phyloP scores from a whole-genome alignment of 2,113 vertebrate genomes.

The Gnathonemus echidnorhynchus region DNA sequence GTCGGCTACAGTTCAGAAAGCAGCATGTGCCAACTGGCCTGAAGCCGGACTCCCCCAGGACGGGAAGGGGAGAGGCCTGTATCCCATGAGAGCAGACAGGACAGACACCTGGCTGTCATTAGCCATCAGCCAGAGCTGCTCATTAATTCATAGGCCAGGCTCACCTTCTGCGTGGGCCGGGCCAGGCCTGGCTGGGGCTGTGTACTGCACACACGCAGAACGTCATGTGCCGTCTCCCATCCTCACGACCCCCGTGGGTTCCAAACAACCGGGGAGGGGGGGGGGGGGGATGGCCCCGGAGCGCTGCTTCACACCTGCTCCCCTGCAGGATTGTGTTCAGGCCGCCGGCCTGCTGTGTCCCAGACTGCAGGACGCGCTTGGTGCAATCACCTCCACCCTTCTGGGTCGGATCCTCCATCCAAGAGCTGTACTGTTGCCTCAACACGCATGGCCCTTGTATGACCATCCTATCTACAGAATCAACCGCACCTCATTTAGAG shows the following conservation, averaged over 20 bases:
- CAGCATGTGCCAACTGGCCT: background rate
- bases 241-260: background rate
- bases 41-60: background rate
- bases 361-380: background rate
- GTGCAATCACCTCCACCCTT: background rate
- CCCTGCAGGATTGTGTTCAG: constrained; percentile 32
- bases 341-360: background rate
- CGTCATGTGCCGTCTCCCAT: no score
- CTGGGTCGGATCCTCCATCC: background rate
- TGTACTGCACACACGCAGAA: background rate
- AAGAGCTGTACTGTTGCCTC: background rate
- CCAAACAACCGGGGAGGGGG: constrained; percentile 21
- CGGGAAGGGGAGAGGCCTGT: background rate
- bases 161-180: background rate
- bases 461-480: background rate
- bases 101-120: constrained; percentile 12
- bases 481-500: background rate
- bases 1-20: background rate
- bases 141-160: constrained; percentile 16
- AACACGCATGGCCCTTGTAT: background rate
- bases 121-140: background rate
- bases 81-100: background rate
- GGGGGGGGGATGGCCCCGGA: constrained; percentile 4
- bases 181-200: background rate
- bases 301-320: constrained; percentile 46